Conservation (phyloP, 2,888 invertebrate species). For the Drosophila quasianomalipes region DNA sequence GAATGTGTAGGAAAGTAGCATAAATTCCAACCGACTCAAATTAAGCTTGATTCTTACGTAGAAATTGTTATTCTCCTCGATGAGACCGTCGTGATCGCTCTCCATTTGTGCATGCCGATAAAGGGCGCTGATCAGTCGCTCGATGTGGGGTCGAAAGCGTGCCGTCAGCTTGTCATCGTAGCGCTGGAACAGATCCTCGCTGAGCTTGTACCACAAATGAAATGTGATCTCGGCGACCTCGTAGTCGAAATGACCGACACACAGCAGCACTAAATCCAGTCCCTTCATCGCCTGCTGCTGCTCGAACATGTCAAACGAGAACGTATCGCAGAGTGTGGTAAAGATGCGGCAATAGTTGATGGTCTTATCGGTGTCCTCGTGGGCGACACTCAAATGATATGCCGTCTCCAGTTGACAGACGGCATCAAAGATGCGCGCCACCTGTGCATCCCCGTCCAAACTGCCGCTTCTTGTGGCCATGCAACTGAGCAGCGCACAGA, state of each 20-base stretch:
- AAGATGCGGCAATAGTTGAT: constrained; percentile 97
- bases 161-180: constrained; percentile 92
- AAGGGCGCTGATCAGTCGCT: constrained; percentile 94
- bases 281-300: constrained; percentile 89
- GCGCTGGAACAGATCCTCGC: constrained; percentile 96
- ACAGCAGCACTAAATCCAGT: constrained; percentile 94
- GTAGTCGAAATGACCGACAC: constrained; percentile 98
- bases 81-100: constrained; percentile 94
- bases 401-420: constrained; percentile 92
- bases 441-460: constrained; percentile 90
- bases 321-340: constrained; percentile 94
- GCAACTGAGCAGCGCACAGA: constrained; percentile 94
- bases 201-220: constrained; percentile 97
- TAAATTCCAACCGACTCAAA: background rate
- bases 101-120: constrained; percentile 98
- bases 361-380: constrained; percentile 97
- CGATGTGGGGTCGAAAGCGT: constrained; percentile 95
- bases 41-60: constrained; percentile 85
- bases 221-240: constrained; percentile 98
- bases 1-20: too few species aligned
- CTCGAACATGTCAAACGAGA: constrained; percentile 92
- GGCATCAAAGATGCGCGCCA: constrained; percentile 89
- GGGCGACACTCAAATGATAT: constrained; percentile 95
- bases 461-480: constrained; percentile 89
- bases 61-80: constrained; percentile 94